A percentile compares a stretch with the other conserved stretches of the same genome.
Conservation (phyloP, 2,797 vertebrate genomes). For the Labroides dimidiatus region DNA sequence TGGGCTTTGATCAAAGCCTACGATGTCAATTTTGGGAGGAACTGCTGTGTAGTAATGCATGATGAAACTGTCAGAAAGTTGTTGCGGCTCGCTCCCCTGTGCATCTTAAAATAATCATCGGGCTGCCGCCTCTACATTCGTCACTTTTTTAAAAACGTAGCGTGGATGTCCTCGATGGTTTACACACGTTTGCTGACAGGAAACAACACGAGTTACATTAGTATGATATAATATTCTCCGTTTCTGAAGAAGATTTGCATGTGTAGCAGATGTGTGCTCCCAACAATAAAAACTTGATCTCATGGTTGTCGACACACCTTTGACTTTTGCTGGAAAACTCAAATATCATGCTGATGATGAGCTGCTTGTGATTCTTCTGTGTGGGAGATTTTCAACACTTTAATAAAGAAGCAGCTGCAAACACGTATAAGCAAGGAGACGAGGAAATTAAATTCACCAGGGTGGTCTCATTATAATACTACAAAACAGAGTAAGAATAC, state of each 20-base stretch:
- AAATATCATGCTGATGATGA: slow-evolving; percentile 18
- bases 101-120: slow-evolving; percentile 84
- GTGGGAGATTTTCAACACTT: slow-evolving; percentile 29
- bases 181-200: slow-evolving; percentile 67
- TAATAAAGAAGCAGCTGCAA: slow-evolving; percentile 20
- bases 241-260: slow-evolving; percentile 70
- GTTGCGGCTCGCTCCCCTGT: slow-evolving; percentile 74
- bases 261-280: slow-evolving; percentile 53
- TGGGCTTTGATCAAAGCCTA: slow-evolving; percentile 86
- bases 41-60: slow-evolving; percentile 81
- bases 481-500: slow-evolving; percentile 16
- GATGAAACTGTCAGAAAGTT: slow-evolving; percentile 90
- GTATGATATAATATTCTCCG: slow-evolving; percentile 59
- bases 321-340: slow-evolving; percentile 15
- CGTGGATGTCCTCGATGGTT: slow-evolving; percentile 59
- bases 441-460: slow-evolving; percentile 40
- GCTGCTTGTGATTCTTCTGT: slow-evolving; percentile 14
- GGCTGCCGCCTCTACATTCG: slow-evolving; percentile 70
- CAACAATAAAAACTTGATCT: slow-evolving; percentile 57
- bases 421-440: slow-evolving; percentile 18
- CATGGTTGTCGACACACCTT: slow-evolving; percentile 55
- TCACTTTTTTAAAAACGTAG: slow-evolving; percentile 62
- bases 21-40: slow-evolving; percentile 85
- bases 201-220: slow-evolving; percentile 71
- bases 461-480: slow-evolving; percentile 19